Conservation (phyloP, 2,888 invertebrate genomes). For the Eupithecia pulchellata region DNA sequence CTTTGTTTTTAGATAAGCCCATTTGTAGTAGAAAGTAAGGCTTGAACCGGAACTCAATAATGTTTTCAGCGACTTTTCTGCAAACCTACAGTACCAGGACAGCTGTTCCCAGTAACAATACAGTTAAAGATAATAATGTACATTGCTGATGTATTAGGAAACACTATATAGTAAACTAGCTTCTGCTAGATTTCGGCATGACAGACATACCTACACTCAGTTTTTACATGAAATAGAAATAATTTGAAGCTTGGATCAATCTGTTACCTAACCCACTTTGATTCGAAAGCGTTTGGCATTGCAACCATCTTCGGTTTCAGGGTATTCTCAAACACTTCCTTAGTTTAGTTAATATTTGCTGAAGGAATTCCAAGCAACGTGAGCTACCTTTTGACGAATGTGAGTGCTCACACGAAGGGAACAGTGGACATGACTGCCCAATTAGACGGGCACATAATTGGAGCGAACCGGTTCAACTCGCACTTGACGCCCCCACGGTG, state of each 20-base stretch:
- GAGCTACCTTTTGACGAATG: conserved; percentile 15
- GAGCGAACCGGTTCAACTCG: conserved; percentile 29
- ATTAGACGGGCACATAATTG: conserved; percentile 29
- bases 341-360: conserved; percentile 1
- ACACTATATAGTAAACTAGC: not conserved
- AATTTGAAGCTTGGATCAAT: not conserved
- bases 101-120: not conserved
- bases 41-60: not conserved
- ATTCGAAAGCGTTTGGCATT: not conserved
- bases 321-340: not conserved
- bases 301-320: not conserved
- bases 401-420: conserved; percentile 2
- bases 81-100: not conserved
- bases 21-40: not conserved
- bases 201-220: not conserved
- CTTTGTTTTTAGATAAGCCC: conserved; percentile 38
- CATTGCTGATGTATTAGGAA: too few species aligned
- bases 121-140: too few species aligned
- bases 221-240: not conserved
- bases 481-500: conserved; percentile 26
- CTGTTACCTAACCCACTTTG: not conserved
- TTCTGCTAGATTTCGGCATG: not conserved
- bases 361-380: conserved; percentile 11
- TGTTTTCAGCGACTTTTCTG: not conserved
- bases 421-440: conserved; percentile 20